These are phyloP conservation scores for Isaurus tuberculatus DNA, from an alignment of 92 coral and sea anemone species.

Conservation along the genomic window DNA sequence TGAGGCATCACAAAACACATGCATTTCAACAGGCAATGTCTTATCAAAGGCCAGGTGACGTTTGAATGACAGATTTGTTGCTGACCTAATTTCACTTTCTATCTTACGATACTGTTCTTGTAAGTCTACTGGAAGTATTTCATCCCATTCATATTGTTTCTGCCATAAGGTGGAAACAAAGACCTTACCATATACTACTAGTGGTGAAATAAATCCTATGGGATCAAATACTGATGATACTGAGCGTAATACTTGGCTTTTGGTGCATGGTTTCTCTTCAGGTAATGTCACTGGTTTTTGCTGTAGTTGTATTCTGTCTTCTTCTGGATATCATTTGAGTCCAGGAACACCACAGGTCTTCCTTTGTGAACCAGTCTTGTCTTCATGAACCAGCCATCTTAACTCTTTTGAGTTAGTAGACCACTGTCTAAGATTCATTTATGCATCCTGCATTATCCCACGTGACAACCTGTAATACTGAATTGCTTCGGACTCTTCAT, in stretches of 20 bases:
- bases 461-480: conserved; percentile 40
- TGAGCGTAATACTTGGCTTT: conserved; percentile 55
- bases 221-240: conserved; percentile 59
- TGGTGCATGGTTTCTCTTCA: conserved; percentile 38
- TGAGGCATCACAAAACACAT: conserved; percentile 65
- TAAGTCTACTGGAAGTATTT: conserved; percentile 41
- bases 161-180: conserved; percentile 58
- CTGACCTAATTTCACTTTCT: conserved; percentile 37
- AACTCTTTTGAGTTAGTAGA: conserved; percentile 41
- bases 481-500: conserved; percentile 32
- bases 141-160: conserved; percentile 58
- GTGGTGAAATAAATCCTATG: conserved; percentile 57
- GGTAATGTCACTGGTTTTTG: conserved; percentile 32
- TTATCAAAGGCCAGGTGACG: conserved; percentile 55
- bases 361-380: conserved; percentile 47
- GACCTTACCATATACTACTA: conserved; percentile 49
- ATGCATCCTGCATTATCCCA: conserved; percentile 36
- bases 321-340: conserved; percentile 20
- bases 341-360: conserved; percentile 40
- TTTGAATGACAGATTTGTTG: conserved; percentile 15
- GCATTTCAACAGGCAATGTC: conserved; percentile 50
- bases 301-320: conserved; percentile 48
- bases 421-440: conserved; percentile 60
- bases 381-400: neutral
- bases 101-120: conserved; percentile 46